Evolutionary conservation across 2,113 vertebrate species (phyloP).

Genomic region (Holacanthus passer): DNA sequence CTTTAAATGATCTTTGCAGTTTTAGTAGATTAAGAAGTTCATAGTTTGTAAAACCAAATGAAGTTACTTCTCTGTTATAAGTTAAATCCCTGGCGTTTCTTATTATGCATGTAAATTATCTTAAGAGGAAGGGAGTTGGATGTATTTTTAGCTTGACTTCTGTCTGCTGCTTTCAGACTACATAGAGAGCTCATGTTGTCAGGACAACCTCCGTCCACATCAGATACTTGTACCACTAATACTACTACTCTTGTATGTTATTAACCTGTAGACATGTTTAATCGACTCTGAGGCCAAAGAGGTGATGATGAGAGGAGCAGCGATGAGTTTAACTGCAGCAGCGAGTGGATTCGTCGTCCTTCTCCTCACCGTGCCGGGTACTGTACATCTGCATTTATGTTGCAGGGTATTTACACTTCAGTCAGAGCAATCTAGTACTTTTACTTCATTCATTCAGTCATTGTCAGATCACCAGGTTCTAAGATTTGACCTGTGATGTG

Average conservation of each 20-base stretch:
- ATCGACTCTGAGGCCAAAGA: neutral
- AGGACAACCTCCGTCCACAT: neutral
- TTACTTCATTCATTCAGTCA: neutral
- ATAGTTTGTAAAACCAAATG: no score
- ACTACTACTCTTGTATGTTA: neutral
- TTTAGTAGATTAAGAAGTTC: no score
- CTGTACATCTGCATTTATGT: neutral
- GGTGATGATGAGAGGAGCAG: conserved; percentile 17
- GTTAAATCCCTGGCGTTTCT: neutral
- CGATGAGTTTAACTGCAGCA: conserved; percentile 10
- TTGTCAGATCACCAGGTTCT: neutral
- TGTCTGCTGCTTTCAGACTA: neutral
- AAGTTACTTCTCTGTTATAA: no score
- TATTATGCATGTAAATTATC: neutral
- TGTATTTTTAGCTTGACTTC: neutral
- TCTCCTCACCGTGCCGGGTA: conserved; percentile 10
- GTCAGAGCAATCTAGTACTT: neutral
- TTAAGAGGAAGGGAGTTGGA: conserved; percentile 11
- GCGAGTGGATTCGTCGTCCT: neutral
- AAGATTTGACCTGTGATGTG: neutral
- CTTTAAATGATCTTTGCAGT: no score
- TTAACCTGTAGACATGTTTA: neutral
- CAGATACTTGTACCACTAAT: neutral
- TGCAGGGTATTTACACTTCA: neutral
- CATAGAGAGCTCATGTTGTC: neutral